phyloP scores from a whole-genome alignment of 2,797 vertebrate genomes.

The Poeciliopsis presidionis region DNA sequence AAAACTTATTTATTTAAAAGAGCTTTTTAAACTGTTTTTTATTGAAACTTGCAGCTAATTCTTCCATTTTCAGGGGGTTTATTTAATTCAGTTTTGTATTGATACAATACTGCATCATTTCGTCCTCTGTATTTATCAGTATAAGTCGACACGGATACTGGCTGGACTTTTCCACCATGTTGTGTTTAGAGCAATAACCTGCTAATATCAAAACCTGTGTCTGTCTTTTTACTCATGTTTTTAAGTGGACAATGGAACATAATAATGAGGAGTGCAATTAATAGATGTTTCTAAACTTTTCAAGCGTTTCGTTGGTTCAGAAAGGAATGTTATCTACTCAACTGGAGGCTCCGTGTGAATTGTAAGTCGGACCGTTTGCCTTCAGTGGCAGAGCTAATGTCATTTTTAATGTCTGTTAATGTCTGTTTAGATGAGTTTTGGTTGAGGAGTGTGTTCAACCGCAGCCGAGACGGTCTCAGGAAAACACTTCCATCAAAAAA shows the following conservation, averaged over 20 bases:
- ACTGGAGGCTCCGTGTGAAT: not conserved
- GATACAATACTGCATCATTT: constrained; percentile 39
- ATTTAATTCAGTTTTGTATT: constrained; percentile 29
- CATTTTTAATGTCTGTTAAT: constrained; percentile 18
- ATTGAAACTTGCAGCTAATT: constrained; percentile 62
- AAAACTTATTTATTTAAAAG: constrained; percentile 33
- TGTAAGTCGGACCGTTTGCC: constrained; percentile 1
- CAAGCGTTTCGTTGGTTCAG: constrained; percentile 19
- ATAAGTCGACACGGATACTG: constrained; percentile 15
- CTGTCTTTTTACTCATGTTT: constrained; percentile 40
- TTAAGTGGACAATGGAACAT: constrained; percentile 18
- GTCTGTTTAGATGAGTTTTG: constrained; percentile 20
- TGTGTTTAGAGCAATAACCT: constrained; percentile 68
- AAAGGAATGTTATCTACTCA: constrained; percentile 14
- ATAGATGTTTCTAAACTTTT: constrained; percentile 6
- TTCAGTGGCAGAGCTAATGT: constrained; percentile 21
- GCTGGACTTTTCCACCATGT: constrained; percentile 44
- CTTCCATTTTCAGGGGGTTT: constrained; percentile 60
- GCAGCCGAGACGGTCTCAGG: constrained; percentile 55
- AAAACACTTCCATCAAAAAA: constrained; percentile 36
- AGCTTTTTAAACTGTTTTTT: constrained; percentile 27
- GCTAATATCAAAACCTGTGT: constrained; percentile 28
- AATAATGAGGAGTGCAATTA: constrained; percentile 2
- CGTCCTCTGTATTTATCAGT: constrained; percentile 27
- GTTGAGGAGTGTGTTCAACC: not conserved